A percentile compares a stretch with the other conserved stretches of the same genome.
phyloP scores from a whole-genome alignment of 2,888 invertebrate genomes.

The Bibio marci region DNA sequence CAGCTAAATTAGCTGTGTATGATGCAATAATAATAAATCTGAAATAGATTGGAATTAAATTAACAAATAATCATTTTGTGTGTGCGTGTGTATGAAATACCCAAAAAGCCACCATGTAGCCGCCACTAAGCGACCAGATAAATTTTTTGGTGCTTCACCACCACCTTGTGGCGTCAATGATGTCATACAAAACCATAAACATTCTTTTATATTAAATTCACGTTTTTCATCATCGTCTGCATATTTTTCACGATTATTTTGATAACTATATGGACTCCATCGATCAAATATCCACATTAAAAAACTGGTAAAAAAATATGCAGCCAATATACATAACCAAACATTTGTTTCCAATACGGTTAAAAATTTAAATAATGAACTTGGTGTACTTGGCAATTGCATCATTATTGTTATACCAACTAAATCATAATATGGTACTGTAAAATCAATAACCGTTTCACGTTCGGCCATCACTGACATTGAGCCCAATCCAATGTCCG shows the following conservation, averaged over 20 bases:
- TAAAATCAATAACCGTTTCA: slow-evolving; percentile 94
- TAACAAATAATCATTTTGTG: slow-evolving; percentile 1
- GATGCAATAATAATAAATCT: slow-evolving; percentile 95
- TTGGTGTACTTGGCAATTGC: slow-evolving; percentile 74
- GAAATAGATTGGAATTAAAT: slow-evolving; percentile 6
- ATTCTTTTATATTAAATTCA: slow-evolving; percentile 89
- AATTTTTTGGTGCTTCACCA: slow-evolving; percentile 89
- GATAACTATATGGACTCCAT: slow-evolving; percentile 94
- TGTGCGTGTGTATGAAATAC: slow-evolving; percentile 21
- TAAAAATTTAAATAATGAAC: slow-evolving; percentile 90
- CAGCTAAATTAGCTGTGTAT: slow-evolving; percentile 95
- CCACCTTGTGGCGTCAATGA: slow-evolving; percentile 91
- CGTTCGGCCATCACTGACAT: slow-evolving; percentile 95
- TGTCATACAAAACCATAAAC: slow-evolving; percentile 98
- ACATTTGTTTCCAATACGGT: slow-evolving; percentile 92
- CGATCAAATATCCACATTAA: slow-evolving; percentile 94
- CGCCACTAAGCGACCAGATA: slow-evolving; percentile 86
- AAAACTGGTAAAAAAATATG: slow-evolving; percentile 86
- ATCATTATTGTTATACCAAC: slow-evolving; percentile 95
- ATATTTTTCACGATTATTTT: slow-evolving; percentile 84
- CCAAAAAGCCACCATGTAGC: slow-evolving; percentile 99
- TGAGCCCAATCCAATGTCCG: slow-evolving; percentile 86
- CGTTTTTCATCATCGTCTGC: slow-evolving; percentile 86
- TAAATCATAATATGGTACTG: slow-evolving; percentile 94
- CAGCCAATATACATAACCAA: slow-evolving; percentile 89